Conservation (phyloP, 2,888 invertebrate genomes). For the Hanleya hanleyi region DNA sequence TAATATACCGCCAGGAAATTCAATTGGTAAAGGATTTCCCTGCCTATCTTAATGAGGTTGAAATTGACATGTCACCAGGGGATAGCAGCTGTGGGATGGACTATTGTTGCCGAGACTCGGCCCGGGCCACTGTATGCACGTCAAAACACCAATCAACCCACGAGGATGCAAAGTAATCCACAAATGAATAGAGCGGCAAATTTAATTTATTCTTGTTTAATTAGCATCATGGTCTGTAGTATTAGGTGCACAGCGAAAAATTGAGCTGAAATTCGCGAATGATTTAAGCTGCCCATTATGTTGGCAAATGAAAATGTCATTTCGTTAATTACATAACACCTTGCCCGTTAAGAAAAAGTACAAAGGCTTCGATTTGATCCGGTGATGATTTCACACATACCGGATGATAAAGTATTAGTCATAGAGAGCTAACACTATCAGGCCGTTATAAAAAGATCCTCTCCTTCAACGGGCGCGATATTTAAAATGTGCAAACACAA, state of each 20-base stretch:
- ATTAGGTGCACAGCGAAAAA: not conserved
- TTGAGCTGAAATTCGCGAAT: not conserved
- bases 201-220: not conserved
- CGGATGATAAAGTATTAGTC: no score
- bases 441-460: no score
- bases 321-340: not conserved
- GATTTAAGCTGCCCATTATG: not conserved
- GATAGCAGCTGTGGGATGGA: not conserved
- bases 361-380: no score
- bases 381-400: no score
- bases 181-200: not conserved
- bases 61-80: not conserved
- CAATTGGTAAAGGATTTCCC: constrained; percentile 5
- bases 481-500: no score
- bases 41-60: not conserved
- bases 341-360: no score
- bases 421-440: no score
- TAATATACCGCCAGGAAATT: not conserved
- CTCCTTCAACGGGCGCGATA: no score
- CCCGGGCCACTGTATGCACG: not conserved
- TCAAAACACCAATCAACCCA: not conserved
- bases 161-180: not conserved
- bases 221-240: not conserved
- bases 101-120: not conserved
- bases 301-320: not conserved